A percentile compares a stretch with the other conserved stretches of the same genome.
Evolutionary conservation across 2,113 vertebrate genomes (phyloP).

Genomic region (Haliaeetus leucogaster): DNA sequence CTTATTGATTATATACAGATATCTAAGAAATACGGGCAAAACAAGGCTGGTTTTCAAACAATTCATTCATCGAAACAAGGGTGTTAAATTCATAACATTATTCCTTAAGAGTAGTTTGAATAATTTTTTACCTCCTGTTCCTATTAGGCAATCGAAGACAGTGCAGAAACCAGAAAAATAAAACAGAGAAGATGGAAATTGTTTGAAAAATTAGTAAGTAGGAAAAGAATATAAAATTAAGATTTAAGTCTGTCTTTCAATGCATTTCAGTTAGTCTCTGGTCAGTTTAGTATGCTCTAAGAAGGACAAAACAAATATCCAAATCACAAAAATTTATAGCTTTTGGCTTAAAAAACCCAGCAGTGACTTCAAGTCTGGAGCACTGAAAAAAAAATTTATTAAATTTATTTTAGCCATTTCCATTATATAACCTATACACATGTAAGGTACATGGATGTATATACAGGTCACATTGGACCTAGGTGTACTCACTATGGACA

Average conservation of each 20-base stretch:
- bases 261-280: not conserved
- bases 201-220: not conserved
- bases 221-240: not conserved
- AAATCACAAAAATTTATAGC: not conserved
- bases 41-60: not conserved
- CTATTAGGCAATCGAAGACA: not conserved
- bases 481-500: accelerated
- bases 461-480: not conserved
- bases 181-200: not conserved
- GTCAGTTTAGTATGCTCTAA: not conserved
- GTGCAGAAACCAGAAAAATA: not conserved
- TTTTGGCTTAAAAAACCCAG: not conserved
- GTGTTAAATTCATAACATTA: not conserved
- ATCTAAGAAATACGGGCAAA: not conserved
- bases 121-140: not conserved
- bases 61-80: not conserved
- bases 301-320: not conserved
- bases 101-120: not conserved
- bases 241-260: not conserved
- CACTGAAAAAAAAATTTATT: accelerated
- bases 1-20: not conserved
- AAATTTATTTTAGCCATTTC: not conserved
- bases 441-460: not conserved
- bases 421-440: not conserved
- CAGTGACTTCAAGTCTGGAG: not conserved